phyloP scores from a whole-genome alignment of 2,797 vertebrate genomes.

The Eulemur mongoz region DNA sequence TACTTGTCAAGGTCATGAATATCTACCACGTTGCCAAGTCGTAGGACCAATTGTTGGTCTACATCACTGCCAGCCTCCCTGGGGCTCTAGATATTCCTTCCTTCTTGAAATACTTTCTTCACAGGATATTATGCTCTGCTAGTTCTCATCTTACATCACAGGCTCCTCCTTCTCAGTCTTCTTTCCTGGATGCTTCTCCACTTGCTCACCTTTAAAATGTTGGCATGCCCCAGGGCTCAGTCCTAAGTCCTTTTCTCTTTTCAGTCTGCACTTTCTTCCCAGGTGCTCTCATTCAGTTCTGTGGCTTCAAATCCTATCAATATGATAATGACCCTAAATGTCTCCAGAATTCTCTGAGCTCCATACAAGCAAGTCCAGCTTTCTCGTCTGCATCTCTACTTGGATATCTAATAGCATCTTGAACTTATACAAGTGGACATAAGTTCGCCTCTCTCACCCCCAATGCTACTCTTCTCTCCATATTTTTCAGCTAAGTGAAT shows the following conservation, averaged over 20 bases:
- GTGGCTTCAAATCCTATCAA: not conserved
- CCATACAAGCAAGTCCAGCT: accelerated
- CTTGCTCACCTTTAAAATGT: not conserved
- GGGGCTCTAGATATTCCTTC: not conserved
- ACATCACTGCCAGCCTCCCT: not conserved
- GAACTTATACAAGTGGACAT: not conserved
- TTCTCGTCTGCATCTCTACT: not conserved
- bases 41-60: not conserved
- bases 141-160: not conserved
- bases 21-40: not conserved
- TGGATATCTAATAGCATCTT: not conserved
- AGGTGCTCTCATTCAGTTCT: not conserved
- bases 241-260: not conserved
- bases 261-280: not conserved
- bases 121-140: too few species aligned
- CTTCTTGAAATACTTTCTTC: not conserved
- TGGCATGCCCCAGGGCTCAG: not conserved
- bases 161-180: not conserved
- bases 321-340: not conserved
- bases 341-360: not conserved
- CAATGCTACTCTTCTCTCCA: not conserved
- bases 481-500: not conserved
- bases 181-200: not conserved
- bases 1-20: not conserved
- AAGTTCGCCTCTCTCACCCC: not conserved